These are phyloP conservation scores for Dendrolimus pini DNA, from an alignment of 2,888 invertebrate genomes.

Conservation along the genomic window DNA sequence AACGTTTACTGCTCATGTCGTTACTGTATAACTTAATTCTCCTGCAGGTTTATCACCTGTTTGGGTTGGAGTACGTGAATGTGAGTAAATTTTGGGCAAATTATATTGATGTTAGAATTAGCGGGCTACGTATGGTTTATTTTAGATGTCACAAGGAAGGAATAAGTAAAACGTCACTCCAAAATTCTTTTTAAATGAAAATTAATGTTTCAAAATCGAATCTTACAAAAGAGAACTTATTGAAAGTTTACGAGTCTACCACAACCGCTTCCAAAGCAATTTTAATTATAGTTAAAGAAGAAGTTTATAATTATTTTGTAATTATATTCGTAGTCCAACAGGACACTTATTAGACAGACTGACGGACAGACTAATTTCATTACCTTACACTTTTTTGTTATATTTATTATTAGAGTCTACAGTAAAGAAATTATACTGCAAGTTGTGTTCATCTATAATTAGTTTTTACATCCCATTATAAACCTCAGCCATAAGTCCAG, in stretches of 20 bases:
- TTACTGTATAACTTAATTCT: conserved; percentile 23
- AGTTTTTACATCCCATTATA: too few species aligned
- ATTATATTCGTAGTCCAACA: too few species aligned
- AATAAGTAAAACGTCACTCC: neutral
- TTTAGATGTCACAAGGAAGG: neutral
- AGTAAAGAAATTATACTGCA: too few species aligned
- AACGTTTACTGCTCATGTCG: conserved; percentile 28
- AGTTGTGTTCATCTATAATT: too few species aligned
- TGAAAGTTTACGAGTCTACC: neutral
- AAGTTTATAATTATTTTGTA: too few species aligned
- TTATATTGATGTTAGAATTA: neutral
- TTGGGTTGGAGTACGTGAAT: conserved; percentile 3
- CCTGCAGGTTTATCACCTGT: conserved; percentile 17
- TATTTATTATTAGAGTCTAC: too few species aligned
- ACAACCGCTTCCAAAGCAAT: too few species aligned
- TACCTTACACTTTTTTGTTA: too few species aligned
- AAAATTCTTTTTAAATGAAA: neutral
- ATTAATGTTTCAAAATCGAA: neutral
- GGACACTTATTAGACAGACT: too few species aligned
- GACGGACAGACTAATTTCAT: too few species aligned
- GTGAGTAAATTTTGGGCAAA: conserved; percentile 8
- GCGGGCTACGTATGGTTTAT: conserved; percentile 4
- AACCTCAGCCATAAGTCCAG: too few species aligned
- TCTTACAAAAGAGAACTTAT: neutral
- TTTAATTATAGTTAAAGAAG: too few species aligned